A percentile compares a stretch with the other conserved stretches of the same genome.
Conservation (phyloP, 2,797 vertebrate species). For the Phalloptychus januarius region DNA sequence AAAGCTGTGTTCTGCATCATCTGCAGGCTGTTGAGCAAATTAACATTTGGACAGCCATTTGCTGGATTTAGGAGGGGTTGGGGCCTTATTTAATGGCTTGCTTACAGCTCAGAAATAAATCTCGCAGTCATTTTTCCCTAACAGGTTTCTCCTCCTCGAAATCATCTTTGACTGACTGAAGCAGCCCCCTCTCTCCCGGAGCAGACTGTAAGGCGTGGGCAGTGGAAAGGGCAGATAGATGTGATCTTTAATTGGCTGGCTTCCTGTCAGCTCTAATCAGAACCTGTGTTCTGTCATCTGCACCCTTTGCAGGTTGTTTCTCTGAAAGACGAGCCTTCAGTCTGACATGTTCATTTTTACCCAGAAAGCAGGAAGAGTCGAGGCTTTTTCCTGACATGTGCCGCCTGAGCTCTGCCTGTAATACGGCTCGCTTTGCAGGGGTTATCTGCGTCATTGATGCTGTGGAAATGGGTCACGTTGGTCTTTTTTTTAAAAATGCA, state of each 20-base stretch:
- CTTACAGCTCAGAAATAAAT: slow-evolving; percentile 58
- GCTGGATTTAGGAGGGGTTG: slow-evolving; percentile 62
- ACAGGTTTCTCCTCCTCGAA: slow-evolving; percentile 48
- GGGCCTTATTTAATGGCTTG: slow-evolving; percentile 59
- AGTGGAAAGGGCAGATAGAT: slow-evolving; percentile 64
- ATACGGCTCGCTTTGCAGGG: slow-evolving; percentile 22
- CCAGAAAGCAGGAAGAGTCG: slow-evolving; percentile 51
- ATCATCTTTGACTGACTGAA: slow-evolving; percentile 59
- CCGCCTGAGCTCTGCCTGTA: slow-evolving; percentile 28
- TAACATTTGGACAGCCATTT: slow-evolving; percentile 77
- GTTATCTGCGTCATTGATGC: slow-evolving; percentile 39
- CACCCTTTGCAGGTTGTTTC: slow-evolving; percentile 65
- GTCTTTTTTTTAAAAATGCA: not conserved
- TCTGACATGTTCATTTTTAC: slow-evolving; percentile 60
- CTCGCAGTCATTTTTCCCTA: slow-evolving; percentile 38
- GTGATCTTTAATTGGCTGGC: slow-evolving; percentile 73
- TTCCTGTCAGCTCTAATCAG: slow-evolving; percentile 70
- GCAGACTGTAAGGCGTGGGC: slow-evolving; percentile 50
- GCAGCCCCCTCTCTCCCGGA: slow-evolving; percentile 27
- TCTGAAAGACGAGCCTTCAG: slow-evolving; percentile 54
- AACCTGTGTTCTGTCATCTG: slow-evolving; percentile 70
- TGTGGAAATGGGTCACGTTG: slow-evolving; percentile 20
- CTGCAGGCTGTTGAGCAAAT: slow-evolving; percentile 77
- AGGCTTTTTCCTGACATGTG: slow-evolving; percentile 34
- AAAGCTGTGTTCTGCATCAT: slow-evolving; percentile 81